phyloP scores from a whole-genome alignment of 2,113 vertebrate species.

The Carollia perspicillata region DNA sequence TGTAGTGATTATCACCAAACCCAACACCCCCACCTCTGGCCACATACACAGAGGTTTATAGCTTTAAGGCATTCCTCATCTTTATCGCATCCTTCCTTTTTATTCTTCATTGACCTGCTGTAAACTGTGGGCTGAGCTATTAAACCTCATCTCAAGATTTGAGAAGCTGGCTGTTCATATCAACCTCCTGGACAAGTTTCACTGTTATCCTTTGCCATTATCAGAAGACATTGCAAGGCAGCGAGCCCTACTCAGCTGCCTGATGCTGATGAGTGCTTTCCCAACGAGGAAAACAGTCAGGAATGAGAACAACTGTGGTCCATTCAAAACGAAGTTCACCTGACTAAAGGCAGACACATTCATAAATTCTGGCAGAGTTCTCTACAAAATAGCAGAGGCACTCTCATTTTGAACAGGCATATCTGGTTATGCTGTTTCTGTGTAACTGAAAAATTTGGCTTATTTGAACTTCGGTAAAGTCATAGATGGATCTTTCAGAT shows the following conservation, averaged over 20 bases:
- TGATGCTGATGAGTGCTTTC: neutral
- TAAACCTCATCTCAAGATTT: neutral
- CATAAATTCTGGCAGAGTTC: neutral
- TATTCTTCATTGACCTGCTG: neutral
- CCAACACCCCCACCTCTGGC: rapidly evolving
- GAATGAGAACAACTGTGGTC: neutral
- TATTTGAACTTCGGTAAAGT: neutral
- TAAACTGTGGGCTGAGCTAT: neutral
- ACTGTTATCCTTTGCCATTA: neutral
- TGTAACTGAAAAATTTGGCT: neutral
- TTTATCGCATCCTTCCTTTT: neutral
- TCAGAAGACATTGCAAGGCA: neutral
- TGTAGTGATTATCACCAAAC: neutral
- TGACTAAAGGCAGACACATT: neutral
- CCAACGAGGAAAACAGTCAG: neutral
- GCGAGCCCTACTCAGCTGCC: neutral
- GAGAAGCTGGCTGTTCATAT: neutral
- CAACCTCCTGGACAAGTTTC: neutral
- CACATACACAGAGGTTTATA: neutral
- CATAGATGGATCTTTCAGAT: neutral
- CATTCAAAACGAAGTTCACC: neutral
- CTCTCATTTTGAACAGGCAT: neutral
- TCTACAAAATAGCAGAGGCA: neutral
- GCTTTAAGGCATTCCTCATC: neutral
- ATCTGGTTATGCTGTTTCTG: neutral